Evolutionary conservation across 2,888 invertebrate genomes (phyloP), one percentile per base, ranked within the genome.

Genomic region (Cotesia congregata): DNA sequence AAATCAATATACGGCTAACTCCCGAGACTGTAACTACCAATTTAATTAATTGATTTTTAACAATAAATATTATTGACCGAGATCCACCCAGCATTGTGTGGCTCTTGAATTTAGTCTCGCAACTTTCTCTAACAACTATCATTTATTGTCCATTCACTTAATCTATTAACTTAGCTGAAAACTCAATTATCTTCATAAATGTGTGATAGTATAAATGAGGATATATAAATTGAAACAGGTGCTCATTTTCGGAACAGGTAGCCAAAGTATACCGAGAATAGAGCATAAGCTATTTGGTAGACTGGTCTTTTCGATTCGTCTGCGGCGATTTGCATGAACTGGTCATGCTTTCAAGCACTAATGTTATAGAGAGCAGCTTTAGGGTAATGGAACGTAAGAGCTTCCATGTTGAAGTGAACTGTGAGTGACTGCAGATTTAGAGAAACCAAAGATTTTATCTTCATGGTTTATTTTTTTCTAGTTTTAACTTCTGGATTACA

Each of bases 311-410:
- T 41, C 12, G 17, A 70, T 70, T 50, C 41, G 20, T 50, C 30
- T 30, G 50, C 15, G 59, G 41, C 41, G 69, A 75, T 75, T 75
- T 75, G 59, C 77, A 77, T 77, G 64, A 60, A 60, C n/a, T 41
- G 72, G 68, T 75, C 67, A 64, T 65, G 61, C 75, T 75, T 72
- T 72, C 72, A 76, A 70, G 72, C 71, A 76, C 71, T 70, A 72
- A n/a, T 61, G 62, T 38, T 15, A 41, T 72, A 72, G 70, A 68
- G 40, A 70, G 70, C 72, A 68, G 73, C 68, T 74, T 78, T 72
- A 64, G 75, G 81, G 81, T 83, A 82, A 83, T 82, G 80, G 82
- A 76, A 79, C 78, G 80, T 82, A 81, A 83, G 82, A 85, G 83
- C 82, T 80, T 82, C 78, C 77, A 73, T 70, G 79, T 73, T 78